These are phyloP conservation scores for Melangyna quadrimaculata DNA, from an alignment of 2,888 invertebrate genomes.

Conservation along the genomic window DNA sequence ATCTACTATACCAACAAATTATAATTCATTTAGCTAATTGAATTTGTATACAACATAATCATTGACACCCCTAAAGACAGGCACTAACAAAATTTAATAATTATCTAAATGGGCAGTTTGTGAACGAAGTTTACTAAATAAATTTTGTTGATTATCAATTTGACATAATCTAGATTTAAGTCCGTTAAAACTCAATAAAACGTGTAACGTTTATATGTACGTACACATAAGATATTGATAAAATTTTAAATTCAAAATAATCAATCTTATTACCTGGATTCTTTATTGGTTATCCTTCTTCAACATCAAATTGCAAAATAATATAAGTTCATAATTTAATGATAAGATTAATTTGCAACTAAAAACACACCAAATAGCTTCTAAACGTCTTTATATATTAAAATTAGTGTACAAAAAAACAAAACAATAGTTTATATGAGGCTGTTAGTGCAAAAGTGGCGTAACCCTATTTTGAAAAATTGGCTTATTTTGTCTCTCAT, in stretches of 20 bases:
- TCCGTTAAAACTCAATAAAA: not conserved
- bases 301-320: not conserved
- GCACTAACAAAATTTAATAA: not conserved
- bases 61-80: not conserved
- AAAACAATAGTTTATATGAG: too few species aligned
- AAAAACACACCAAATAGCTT: too few species aligned
- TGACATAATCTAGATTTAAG: constrained; percentile 7
- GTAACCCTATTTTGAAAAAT: too few species aligned
- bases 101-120: not conserved
- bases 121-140: not conserved
- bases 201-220: not conserved
- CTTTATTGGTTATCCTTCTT: not conserved
- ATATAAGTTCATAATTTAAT: not conserved
- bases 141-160: not conserved
- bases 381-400: too few species aligned
- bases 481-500: too few species aligned
- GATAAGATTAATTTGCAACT: not conserved
- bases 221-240: not conserved
- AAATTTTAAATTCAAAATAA: not conserved
- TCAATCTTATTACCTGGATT: not conserved
- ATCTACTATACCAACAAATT: not conserved
- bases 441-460: too few species aligned
- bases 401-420: too few species aligned
- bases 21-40: not conserved
- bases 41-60: not conserved